Conservation (phyloP, 2,113 vertebrate genomes). For the Motacilla alba region DNA sequence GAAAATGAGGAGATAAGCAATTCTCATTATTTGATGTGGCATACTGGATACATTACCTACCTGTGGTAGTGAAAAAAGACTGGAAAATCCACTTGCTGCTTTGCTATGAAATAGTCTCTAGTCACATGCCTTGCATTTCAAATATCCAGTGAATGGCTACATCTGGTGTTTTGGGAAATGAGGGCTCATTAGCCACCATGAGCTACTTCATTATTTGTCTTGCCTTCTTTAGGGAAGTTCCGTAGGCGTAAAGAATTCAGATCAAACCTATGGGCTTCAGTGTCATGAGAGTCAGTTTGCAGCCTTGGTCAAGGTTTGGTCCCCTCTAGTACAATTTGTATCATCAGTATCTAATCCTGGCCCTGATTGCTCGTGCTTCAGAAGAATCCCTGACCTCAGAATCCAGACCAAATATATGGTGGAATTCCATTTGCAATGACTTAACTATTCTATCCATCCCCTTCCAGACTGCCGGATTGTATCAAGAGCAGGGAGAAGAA, state of each 20-base stretch:
- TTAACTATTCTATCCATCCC: not conserved
- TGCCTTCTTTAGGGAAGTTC: not conserved
- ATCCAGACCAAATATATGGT: not conserved
- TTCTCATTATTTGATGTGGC: not conserved
- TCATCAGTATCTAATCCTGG: fast-evolving
- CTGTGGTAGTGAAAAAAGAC: not conserved
- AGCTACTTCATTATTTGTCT: not conserved
- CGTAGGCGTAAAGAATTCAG: not conserved
- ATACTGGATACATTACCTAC: not conserved
- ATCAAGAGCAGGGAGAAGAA: not conserved
- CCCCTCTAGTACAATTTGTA: not conserved
- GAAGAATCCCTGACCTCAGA: not conserved
- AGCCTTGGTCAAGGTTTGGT: not conserved
- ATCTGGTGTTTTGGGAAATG: not conserved
- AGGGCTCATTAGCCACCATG: not conserved
- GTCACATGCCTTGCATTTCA: not conserved
- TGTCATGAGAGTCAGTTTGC: not conserved
- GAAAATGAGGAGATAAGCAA: not conserved
- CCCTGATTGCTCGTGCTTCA: not conserved
- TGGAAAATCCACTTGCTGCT: not conserved
- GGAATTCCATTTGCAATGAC: not conserved
- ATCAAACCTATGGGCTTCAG: not conserved
- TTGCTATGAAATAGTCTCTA: not conserved
- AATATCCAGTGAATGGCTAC: not conserved
- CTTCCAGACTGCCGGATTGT: not conserved